These are phyloP conservation scores for Yponomeuta plumbellus DNA, from an alignment of 2,888 invertebrate genomes.

Conservation along the genomic window DNA sequence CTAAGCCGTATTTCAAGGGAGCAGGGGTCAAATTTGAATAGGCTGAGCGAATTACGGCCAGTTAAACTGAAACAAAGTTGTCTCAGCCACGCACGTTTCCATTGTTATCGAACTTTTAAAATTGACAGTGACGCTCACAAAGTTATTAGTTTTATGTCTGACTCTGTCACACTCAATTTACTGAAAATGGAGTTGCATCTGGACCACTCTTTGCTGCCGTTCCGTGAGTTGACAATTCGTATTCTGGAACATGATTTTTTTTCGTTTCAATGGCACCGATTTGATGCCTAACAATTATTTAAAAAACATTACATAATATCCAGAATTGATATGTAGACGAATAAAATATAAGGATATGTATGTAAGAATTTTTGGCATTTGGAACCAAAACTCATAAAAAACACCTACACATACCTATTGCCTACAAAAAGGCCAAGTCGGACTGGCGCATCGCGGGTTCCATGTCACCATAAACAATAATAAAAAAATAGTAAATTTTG, in stretches of 20 bases:
- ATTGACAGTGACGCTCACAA: conserved; percentile 6
- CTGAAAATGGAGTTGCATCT: neutral
- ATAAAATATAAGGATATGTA: no score
- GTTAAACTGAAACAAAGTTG: neutral
- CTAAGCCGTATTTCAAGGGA: neutral
- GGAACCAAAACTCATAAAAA: no score
- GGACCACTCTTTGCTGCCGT: neutral
- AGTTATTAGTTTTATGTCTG: neutral
- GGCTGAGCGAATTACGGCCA: neutral
- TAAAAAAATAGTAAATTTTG: no score
- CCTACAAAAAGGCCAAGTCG: no score
- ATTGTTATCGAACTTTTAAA: conserved; percentile 9
- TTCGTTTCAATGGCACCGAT: no score
- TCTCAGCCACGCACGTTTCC: neutral
- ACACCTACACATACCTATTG: no score
- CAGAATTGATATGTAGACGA: no score
- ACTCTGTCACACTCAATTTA: neutral
- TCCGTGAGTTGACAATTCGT: neutral
- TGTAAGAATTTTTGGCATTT: no score
- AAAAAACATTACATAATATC: no score
- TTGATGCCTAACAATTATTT: no score
- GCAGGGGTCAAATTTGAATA: neutral
- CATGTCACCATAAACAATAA: no score
- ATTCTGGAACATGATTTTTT: neutral
- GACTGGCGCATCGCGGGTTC: no score